Base-by-base conservation (phyloP, 2,797 vertebrate genomes). In the Siniperca scherzeri region DNA sequence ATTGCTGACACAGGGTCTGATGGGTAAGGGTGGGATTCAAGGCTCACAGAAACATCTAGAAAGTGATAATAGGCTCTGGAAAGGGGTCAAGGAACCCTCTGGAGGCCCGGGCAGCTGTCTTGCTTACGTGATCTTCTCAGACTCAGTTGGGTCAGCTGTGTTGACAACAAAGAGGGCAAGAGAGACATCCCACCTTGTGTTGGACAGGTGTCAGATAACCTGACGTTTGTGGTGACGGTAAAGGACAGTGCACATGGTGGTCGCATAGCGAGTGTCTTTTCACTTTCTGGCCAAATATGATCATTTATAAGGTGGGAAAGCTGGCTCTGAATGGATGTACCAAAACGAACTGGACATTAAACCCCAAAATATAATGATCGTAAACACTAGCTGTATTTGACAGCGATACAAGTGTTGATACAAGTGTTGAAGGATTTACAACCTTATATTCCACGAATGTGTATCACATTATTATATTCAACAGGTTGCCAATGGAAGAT, bases 31-130 rank as follows among this genome's bases (percentile, higher is more conserved):
- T 88, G 82, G 48, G 73, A 85, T 84, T 80, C 12, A 69, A 79
- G 69, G 48, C 82, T 56, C 0, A 5, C 72, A 83, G 93, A 93
- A 93, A 94, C 79, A 38, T 90, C 82, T 90, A 94, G 92, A 92
- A 92, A 87, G 89, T 85, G 92, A 90, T 92, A 94, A 94, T 88
- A 80, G 83, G 80, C 66, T 79, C 75, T 88, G 90, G 91, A 79
- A 33, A 85, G 80, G 80, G 85, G 85, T 88, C 80, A 91, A 62
- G 80, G 81, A 88, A 70, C 67, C 87, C 78, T 84, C 59, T 70
- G 70, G 36, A 84, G 80, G 56, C 69, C 42, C 3, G 0, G 70
- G 76, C 90, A 93, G 88, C 92, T 94, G 92, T 85, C 89, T 70
- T 52, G 82, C 83, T 67, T 84, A 85, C 77, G 57, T 44, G 55